A percentile compares a stretch with the other conserved stretches of the same genome.
phyloP scores from a whole-genome alignment of 2,888 invertebrate species.

The Drosophila algonquin region DNA sequence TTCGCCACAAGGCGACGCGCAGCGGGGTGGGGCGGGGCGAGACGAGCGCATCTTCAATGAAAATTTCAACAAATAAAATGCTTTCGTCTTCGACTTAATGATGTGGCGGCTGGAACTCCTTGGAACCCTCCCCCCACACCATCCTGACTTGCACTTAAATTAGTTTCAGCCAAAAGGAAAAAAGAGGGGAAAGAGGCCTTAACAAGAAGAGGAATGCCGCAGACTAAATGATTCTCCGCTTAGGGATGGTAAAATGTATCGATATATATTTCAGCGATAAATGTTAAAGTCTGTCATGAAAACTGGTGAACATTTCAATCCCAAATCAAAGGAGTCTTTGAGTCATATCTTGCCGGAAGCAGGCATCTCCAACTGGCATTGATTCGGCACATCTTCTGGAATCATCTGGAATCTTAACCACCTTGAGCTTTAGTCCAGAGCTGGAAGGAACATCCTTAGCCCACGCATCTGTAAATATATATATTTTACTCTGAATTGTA shows the following conservation, averaged over 20 bases:
- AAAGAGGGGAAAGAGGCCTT: conserved; percentile 5
- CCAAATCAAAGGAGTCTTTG: too few relatives aligned
- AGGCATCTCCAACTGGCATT: too few relatives aligned
- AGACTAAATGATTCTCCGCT: not conserved
- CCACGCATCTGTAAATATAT: too few relatives aligned
- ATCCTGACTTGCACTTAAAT: conserved; percentile 24
- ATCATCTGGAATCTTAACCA: too few relatives aligned
- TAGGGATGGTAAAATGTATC: not conserved
- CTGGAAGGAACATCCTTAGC: too few relatives aligned
- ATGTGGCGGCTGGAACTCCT: conserved; percentile 56
- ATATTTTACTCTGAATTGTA: too few relatives aligned
- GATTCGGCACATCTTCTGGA: too few relatives aligned
- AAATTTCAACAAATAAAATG: conserved; percentile 71
- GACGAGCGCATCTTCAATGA: conserved; percentile 52
- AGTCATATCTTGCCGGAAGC: too few relatives aligned
- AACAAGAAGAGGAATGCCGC: conserved; percentile 23
- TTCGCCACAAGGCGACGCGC: conserved; percentile 41
- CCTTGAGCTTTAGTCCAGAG: too few relatives aligned
- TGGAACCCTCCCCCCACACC: not conserved
- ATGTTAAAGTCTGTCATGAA: too few relatives aligned
- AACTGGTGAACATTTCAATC: too few relatives aligned
- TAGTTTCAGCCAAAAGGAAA: conserved; percentile 25
- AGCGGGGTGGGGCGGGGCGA: not conserved
- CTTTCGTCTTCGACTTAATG: conserved; percentile 60
- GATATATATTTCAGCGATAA: not conserved